Conservation (phyloP, 1,140 invertebrate genomes). For the Tachypleus tridentatus region DNA sequence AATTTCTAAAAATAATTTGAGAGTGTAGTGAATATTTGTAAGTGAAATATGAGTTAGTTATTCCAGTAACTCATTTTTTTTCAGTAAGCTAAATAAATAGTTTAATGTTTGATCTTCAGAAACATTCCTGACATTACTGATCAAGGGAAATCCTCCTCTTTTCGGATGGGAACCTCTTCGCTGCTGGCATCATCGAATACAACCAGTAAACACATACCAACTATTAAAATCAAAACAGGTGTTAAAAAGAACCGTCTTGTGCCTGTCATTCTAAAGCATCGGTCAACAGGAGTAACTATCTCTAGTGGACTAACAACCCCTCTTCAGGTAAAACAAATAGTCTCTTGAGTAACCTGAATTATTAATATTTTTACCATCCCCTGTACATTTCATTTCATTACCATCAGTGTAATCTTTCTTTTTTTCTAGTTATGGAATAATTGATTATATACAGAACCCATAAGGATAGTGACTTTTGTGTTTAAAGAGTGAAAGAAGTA, state of each 20-base stretch:
- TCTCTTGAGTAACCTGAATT: too few relatives aligned
- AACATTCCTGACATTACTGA: conserved; percentile 10
- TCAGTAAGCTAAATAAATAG: too few relatives aligned
- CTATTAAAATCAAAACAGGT: conserved; percentile 19
- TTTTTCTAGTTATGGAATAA: too few relatives aligned
- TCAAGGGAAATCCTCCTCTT: conserved; percentile 12
- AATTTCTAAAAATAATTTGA: too few relatives aligned
- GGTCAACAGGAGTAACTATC: conserved; percentile 11
- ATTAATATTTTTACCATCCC: too few relatives aligned
- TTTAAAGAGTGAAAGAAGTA: too few relatives aligned
- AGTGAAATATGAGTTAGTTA: neutral
- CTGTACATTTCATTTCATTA: too few relatives aligned
- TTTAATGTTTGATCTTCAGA: neutral
- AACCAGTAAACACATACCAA: conserved; percentile 17
- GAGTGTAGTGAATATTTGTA: neutral
- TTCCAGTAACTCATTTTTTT: neutral
- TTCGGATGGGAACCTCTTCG: conserved; percentile 11
- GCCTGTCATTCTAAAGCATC: conserved; percentile 3
- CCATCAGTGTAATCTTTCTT: too few relatives aligned
- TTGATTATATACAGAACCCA: too few relatives aligned
- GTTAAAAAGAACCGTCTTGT: conserved; percentile 10
- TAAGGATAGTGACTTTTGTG: too few relatives aligned
- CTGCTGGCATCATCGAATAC: conserved; percentile 12
- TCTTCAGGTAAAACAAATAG: neutral
- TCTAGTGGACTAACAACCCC: neutral